phyloP scores from a whole-genome alignment of 2,113 vertebrate genomes.

The Collichthys lucidus region DNA sequence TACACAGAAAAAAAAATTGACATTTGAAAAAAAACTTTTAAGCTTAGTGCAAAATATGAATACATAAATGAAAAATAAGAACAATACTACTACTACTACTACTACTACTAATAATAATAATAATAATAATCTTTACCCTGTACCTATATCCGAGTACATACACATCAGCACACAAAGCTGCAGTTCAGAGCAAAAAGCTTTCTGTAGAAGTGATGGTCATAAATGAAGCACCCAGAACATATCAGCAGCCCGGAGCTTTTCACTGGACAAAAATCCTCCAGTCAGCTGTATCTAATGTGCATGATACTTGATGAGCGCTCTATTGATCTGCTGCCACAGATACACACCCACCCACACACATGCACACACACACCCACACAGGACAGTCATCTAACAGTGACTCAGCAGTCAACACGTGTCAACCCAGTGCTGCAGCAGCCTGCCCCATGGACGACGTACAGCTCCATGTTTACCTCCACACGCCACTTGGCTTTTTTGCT shows the following conservation, averaged over 20 bases:
- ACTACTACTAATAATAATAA: too few species aligned
- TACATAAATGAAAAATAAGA: not conserved
- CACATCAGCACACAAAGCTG: conserved; percentile 1
- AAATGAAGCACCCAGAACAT: conserved; percentile 34
- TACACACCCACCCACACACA: conserved; percentile 31
- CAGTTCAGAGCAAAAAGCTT: conserved; percentile 20
- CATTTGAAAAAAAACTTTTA: not conserved
- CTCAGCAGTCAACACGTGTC: conserved; percentile 63
- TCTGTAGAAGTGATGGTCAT: not conserved
- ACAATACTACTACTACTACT: too few species aligned
- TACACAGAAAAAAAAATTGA: not conserved
- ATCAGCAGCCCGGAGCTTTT: conserved; percentile 5
- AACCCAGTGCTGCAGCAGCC: conserved; percentile 58
- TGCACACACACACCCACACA: conserved; percentile 37
- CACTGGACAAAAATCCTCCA: conserved; percentile 45
- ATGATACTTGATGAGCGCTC: conserved; percentile 45
- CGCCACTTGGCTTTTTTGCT: not conserved
- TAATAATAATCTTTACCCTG: not conserved
- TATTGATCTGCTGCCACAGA: conserved; percentile 66
- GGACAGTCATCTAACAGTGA: conserved; percentile 59
- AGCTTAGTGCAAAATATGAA: not conserved
- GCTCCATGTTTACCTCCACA: conserved; percentile 20
- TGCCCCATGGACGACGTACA: conserved; percentile 42
- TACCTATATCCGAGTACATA: not conserved
- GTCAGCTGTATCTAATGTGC: conserved; percentile 55